Percentiles rank a stretch among this genome's conserved stretches.
These are phyloP conservation scores for Palythoa grandiflora DNA, from an alignment of 92 coral and sea anemone genomes.

Conservation along the genomic window DNA sequence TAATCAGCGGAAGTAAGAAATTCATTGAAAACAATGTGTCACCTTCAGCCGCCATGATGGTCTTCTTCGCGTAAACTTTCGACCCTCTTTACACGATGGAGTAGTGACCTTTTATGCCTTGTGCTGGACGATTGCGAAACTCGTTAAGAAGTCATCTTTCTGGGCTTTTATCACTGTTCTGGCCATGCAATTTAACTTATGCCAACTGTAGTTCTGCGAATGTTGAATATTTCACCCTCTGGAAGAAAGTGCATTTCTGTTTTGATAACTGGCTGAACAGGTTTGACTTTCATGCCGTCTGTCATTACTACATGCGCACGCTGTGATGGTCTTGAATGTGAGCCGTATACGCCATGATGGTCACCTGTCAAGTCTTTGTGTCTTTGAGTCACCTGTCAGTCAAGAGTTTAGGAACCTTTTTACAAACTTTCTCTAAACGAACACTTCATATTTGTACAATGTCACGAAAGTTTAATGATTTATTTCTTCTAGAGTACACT, in stretches of 20 bases:
- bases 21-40: constrained; percentile 19
- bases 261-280: not conserved
- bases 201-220: not conserved
- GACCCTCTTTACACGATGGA: no score
- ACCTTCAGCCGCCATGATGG: constrained; percentile 5
- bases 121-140: constrained; percentile 9
- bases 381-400: not conserved
- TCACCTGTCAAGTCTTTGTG: not conserved
- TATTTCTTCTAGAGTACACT: not conserved
- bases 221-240: not conserved
- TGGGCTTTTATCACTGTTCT: constrained; percentile 2
- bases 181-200: not conserved
- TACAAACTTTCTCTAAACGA: not conserved
- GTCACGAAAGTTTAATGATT: not conserved
- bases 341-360: not conserved
- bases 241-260: not conserved
- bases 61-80: not conserved
- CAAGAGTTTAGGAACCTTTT: not conserved
- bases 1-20: constrained; percentile 19
- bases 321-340: not conserved
- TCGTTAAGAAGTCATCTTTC: not conserved
- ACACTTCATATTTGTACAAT: not conserved
- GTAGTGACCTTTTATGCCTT: not conserved
- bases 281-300: not conserved
- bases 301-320: not conserved